A percentile compares a stretch with the other conserved stretches of the same genome.
Evolutionary conservation across 2,113 vertebrate genomes (phyloP).

Genomic region (Pteropus alecto): DNA sequence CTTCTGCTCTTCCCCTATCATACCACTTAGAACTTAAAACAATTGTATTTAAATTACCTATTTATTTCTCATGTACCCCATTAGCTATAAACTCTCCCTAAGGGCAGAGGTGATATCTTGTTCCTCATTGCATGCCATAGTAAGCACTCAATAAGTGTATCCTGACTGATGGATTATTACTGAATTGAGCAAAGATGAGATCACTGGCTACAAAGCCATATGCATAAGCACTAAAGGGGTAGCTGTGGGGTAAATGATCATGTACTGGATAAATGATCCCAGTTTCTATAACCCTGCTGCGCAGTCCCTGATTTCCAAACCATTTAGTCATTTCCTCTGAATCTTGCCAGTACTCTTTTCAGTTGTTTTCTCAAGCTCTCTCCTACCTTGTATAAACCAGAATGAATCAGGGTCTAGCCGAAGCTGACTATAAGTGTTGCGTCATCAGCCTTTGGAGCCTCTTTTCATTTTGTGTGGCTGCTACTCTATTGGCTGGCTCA

Average conservation of each 20-base stretch:
- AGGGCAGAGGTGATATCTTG: background rate
- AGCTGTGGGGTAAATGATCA: background rate
- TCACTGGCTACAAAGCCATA: background rate
- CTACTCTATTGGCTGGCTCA: rapidly evolving
- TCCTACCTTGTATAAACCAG: background rate
- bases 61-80: background rate
- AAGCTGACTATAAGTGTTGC: background rate
- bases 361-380: background rate
- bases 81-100: background rate
- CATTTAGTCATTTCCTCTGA: constrained; percentile 26
- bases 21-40: background rate
- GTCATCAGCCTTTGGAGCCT: background rate
- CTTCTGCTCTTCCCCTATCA: background rate
- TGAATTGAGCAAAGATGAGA: background rate
- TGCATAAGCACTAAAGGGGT: background rate
- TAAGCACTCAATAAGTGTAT: background rate
- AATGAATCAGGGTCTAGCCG: background rate
- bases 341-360: background rate
- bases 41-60: background rate
- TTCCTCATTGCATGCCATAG: background rate
- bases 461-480: background rate
- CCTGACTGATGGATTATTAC: background rate
- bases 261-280: background rate
- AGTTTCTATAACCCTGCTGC: background rate
- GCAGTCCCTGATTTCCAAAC: background rate